Base-by-base conservation (phyloP, 2,888 invertebrate species). In the Amiota communis region DNA sequence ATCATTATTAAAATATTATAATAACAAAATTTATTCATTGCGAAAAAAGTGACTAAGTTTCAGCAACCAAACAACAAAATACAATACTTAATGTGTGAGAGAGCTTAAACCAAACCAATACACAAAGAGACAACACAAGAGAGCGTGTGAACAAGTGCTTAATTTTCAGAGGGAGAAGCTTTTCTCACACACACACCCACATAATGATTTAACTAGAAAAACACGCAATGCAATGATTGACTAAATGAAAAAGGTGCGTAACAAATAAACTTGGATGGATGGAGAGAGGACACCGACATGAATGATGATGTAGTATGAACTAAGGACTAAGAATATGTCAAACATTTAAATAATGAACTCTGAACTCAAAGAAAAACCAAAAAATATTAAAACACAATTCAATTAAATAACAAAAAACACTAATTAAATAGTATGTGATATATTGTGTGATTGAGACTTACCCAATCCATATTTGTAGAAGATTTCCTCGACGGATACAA, bases 381-480 rank as follows among this genome's bases (percentile, higher is more conserved):
- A 3, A 3, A 23, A 23, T 23, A 3, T 23, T 23, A 23, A 12
- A 20, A 59, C 59, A 59, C 59, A 59, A 20, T 8, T n/a, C 3
- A 15, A 59, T 20, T 20, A 59, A 59, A 13, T 51, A 4, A 57
- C 3, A 57, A 57, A 15, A 13, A 57, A 57, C 10, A 20, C 15
- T 20, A 57, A 53, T 53, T 10, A 68, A 23, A 68, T 53, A 53
- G 6, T 20, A 23, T 57, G n/a, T n/a, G 67, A 20, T n/a, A 47
- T 17, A 15, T 36, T 12, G 3, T 23, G 8, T 3, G 15, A 68
- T 11, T 3, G 46, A 36, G 23, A 92, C 93, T 93, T 86, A 93
- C 93, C 93, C 76, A 93, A 89, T 75, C 93, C 93, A 89, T 93
- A 92, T 88, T 92, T 92, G 84, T 92, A 91, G 89, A 93, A 93